Conservation (phyloP, 1,140 invertebrate genomes). For the Megalopta genalis region DNA sequence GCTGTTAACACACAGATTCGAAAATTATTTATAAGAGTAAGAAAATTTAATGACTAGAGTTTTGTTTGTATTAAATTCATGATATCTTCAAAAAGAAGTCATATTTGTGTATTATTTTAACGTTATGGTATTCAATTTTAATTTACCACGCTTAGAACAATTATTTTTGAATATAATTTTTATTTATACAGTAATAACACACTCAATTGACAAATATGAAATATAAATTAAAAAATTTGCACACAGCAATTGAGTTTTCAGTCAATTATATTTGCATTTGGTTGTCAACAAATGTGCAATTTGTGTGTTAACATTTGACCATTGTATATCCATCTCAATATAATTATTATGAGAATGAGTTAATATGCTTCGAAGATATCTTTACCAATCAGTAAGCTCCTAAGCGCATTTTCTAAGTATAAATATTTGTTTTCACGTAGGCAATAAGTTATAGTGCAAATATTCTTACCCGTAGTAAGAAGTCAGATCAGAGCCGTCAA, state of each 20-base stretch:
- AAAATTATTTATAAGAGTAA: not conserved
- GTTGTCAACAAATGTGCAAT: not conserved
- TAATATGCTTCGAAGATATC: conserved; percentile 11
- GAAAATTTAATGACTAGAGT: not conserved
- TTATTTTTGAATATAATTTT: not conserved
- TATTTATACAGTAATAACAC: not conserved
- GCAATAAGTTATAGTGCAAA: conserved; percentile 1
- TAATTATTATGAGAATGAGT: not conserved
- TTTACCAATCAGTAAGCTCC: conserved; percentile 3
- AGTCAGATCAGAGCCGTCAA: conserved; percentile 1
- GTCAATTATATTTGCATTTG: not conserved
- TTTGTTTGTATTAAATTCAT: not conserved
- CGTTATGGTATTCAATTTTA: not conserved
- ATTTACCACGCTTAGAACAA: not conserved
- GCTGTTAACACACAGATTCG: not conserved
- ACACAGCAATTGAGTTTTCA: not conserved
- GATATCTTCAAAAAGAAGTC: too few relatives aligned
- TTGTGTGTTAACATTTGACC: conserved; percentile 16
- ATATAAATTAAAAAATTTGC: too few relatives aligned
- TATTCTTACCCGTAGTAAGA: conserved; percentile 7
- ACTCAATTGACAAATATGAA: not conserved
- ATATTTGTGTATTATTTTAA: not conserved
- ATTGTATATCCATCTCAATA: conserved; percentile 9
- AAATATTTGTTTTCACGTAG: conserved; percentile 2
- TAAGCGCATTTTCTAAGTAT: conserved; percentile 1